Conservation (phyloP, 2,888 invertebrate species). For the Slavum lentiscoides region DNA sequence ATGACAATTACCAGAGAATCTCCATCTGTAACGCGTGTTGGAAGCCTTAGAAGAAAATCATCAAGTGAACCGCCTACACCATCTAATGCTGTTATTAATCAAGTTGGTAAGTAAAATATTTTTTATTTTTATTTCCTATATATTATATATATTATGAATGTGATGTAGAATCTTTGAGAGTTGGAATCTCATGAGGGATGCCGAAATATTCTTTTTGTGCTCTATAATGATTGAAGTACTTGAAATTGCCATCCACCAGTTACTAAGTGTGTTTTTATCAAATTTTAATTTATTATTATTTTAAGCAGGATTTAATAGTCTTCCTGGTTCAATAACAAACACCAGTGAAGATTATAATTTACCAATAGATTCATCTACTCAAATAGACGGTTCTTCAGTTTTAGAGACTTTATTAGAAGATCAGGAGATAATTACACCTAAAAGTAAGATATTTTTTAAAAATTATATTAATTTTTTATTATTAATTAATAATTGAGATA, state of each 20-base stretch:
- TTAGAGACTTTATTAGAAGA: conserved; percentile 43
- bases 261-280: not conserved
- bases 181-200: no score
- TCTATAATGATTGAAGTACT: no score
- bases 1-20: conserved; percentile 65
- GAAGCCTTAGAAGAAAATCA: conserved; percentile 73
- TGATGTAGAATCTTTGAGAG: not conserved
- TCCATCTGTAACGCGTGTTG: conserved; percentile 62
- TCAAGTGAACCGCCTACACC: conserved; percentile 87
- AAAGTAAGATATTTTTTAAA: conserved; percentile 37
- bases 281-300: conserved; percentile 1
- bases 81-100: conserved; percentile 77
- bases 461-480: conserved; percentile 1
- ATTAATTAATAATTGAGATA: not conserved
- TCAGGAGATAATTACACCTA: conserved; percentile 31
- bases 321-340: conserved; percentile 37
- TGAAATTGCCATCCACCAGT: not conserved
- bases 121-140: not conserved
- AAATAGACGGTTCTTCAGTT: conserved; percentile 37
- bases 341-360: conserved; percentile 37
- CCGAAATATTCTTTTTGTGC: no score
- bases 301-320: conserved; percentile 35
- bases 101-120: conserved; percentile 64
- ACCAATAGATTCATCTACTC: conserved; percentile 37
- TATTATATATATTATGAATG: not conserved